phyloP scores from a whole-genome alignment of 2,797 vertebrate genomes.

The Pseudochirops corinnae region DNA sequence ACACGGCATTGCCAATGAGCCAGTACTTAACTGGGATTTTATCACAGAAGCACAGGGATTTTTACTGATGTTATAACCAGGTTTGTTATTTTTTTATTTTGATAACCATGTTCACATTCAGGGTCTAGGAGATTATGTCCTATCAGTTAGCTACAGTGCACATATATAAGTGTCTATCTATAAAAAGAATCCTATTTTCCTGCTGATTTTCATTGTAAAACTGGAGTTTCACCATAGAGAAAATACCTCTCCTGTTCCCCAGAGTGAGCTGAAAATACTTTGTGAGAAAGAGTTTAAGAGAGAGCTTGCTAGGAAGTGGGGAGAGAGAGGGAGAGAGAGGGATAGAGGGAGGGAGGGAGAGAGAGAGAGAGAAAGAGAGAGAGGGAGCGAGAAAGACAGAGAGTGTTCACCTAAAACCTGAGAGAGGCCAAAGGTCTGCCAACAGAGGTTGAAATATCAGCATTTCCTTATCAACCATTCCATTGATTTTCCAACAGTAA shows the following conservation, averaged over 20 bases:
- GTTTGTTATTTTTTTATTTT: not conserved
- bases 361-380: no score
- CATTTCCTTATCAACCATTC: not conserved
- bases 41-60: not conserved
- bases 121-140: not conserved
- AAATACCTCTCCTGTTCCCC: not conserved
- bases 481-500: not conserved
- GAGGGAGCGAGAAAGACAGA: no score
- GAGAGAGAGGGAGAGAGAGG: no score
- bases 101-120: not conserved
- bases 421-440: not conserved
- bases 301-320: not conserved
- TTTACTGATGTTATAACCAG: not conserved
- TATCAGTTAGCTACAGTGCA: not conserved
- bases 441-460: not conserved
- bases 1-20: not conserved
- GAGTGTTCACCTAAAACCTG: not conserved
- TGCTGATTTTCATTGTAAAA: not conserved
- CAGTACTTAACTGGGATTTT: not conserved
- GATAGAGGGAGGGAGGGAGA: no score
- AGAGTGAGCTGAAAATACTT: not conserved
- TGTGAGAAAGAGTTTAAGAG: not conserved
- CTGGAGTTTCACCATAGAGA: not conserved
- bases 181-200: not conserved
- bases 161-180: slow-evolving; percentile 1